These are phyloP conservation scores for Goniozus legneri DNA, from an alignment of 1,140 invertebrate species.

Conservation along the genomic window DNA sequence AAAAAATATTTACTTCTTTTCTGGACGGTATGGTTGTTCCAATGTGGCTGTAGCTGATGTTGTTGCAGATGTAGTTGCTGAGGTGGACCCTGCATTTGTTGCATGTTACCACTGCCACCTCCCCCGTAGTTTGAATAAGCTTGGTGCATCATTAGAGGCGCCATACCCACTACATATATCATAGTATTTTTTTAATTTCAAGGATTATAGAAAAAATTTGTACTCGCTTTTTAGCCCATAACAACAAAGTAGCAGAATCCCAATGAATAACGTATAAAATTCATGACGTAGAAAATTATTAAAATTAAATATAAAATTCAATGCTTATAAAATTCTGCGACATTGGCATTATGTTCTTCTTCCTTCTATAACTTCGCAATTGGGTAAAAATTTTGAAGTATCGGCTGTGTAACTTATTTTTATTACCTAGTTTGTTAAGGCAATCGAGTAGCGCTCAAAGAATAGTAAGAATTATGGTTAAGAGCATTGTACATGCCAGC, in stretches of 20 bases:
- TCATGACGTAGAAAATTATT: too few species aligned
- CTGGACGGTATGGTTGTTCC: conserved; percentile 57
- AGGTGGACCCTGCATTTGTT: conserved; percentile 57
- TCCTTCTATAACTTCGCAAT: too few species aligned
- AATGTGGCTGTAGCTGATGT: conserved; percentile 59
- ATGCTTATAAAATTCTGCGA: too few species aligned
- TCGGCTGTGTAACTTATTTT: conserved; percentile 12
- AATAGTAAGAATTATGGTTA: conserved; percentile 36
- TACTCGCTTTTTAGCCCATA: conserved; percentile 16
- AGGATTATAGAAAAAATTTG: conserved; percentile 33
- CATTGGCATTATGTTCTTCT: conserved; percentile 1
- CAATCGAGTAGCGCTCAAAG: conserved; percentile 15
- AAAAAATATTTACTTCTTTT: conserved; percentile 61
- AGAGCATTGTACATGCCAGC: conserved; percentile 50
- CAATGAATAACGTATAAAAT: background rate
- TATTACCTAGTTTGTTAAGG: conserved; percentile 18
- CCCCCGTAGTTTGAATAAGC: conserved; percentile 62
- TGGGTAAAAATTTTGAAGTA: too few species aligned
- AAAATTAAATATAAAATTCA: too few species aligned
- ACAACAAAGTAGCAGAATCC: conserved; percentile 38
- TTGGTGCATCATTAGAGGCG: conserved; percentile 59
- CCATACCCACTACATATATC: conserved; percentile 56
- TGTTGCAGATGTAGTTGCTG: conserved; percentile 53
- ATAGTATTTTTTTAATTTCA: conserved; percentile 51
- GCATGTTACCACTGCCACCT: conserved; percentile 57